Evolutionary conservation across 2,797 vertebrate species (phyloP).

Genomic region (Smutsia temminckii): DNA sequence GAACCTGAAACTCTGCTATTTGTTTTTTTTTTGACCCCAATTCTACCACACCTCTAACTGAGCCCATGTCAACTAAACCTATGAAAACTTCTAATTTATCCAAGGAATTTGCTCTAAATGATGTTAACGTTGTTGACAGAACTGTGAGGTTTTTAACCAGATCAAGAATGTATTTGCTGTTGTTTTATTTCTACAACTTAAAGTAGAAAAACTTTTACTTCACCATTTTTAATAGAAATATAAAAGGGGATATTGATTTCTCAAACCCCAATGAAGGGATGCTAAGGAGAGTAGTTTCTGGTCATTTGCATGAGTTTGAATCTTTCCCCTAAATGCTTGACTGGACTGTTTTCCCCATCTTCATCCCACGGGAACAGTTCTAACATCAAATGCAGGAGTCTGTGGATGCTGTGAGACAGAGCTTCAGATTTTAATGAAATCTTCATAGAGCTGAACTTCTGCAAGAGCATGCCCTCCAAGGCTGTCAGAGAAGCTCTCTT

Average conservation of each 20-base stretch:
- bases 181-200: not conserved
- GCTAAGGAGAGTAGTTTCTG: not conserved
- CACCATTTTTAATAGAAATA: not conserved
- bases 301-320: not conserved
- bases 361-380: not conserved
- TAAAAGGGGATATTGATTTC: not conserved
- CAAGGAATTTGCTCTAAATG: conserved; percentile 46
- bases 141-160: conserved; percentile 14
- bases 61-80: conserved; percentile 5
- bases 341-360: not conserved
- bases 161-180: not conserved
- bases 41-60: conserved; percentile 8
- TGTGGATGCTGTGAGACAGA: not conserved
- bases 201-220: not conserved
- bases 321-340: not conserved
- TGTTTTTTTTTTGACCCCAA: not conserved
- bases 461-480: not conserved
- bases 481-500: not conserved
- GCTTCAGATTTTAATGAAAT: not conserved
- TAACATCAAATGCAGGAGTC: not conserved
- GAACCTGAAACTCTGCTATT: not conserved
- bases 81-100: conserved; percentile 17
- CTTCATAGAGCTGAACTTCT: not conserved
- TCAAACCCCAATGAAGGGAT: not conserved
- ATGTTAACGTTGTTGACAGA: not conserved